Evolutionary conservation across 2,888 invertebrate genomes (phyloP), one percentile per base, ranked within the genome.

Genomic region (Pegoplata infirma): DNA sequence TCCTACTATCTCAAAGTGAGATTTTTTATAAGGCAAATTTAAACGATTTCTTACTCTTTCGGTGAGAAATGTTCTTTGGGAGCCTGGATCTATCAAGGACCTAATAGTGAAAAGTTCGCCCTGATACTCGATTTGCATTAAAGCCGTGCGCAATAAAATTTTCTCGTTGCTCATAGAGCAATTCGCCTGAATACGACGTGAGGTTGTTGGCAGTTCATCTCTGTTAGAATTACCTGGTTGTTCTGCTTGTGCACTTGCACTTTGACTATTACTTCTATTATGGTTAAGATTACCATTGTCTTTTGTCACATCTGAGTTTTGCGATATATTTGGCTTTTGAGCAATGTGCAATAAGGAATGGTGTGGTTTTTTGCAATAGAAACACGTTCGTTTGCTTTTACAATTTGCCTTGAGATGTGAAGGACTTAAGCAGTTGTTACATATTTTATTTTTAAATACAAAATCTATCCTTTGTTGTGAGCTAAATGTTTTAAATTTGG

Each of bases 11-110:
- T 66, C 53, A 25, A 53, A 44, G 6, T 17, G n/a, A n/a, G 49
- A 12, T 12, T 58, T 49, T 21, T 49, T 19, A 12, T 51, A 51
- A 2, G 51, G 40, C 1, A 64, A 10, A 10, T 53, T 19, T 3
- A 64, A 16, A 4, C 25, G 44, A 8, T 28, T 55, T 46, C 19
- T 12, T 7, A 55, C 19, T 19, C 14, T 55, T 46, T 67, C 67
- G n/a, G n/a, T n/a, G n/a, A n/a, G n/a, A n/a, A n/a, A n/a, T n/a
- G n/a, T n/a, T n/a, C n/a, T n/a, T n/a, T 67, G 55, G 32, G 55
- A 67, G 7, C 55, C 67, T 7, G 67, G 46, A 28, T 67, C 67
- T 17, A 67, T 55, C 10, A 55, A 14, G 2, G 55, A 46, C 44
- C 67, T 17, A 7, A 67, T 14, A 2, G 28, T 67, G 17, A 55